Base-by-base conservation (phyloP, 2,113 vertebrate species). In the Rhea americana region DNA sequence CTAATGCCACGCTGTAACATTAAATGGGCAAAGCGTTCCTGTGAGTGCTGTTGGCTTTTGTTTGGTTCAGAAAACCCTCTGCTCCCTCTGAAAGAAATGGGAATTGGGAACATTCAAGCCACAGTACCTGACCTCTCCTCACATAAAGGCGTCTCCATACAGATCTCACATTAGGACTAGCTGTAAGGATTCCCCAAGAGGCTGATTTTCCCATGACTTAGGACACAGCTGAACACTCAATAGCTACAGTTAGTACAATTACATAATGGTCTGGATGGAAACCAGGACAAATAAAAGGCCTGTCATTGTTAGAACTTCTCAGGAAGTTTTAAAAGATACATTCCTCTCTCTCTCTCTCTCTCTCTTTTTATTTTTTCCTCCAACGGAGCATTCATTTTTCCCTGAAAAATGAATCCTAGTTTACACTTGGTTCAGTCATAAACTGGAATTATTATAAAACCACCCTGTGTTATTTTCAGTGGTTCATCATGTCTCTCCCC, bases 391-490 rank as follows among this genome's bases (percentile, higher is more conserved):
- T 39, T 55, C 12, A 50, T 77, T 87, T 87, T 85, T 94, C 47
- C n/a, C 35, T 65, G n/a, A 91, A 71, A 79, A 85, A 92, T 32
- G 79, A 2, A 73, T 79, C 30, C 41, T 82, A 37, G 84, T 87
- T 92, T 85, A 79, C 37, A 89, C 14, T 41, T 73, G 12, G 8
- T 20, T 89, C 41, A 53, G 75, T 91, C 11, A 85, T 82, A 82
- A 93, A 82, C 35, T 70, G 63, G 41, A 91, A 50, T 76, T 91
- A 82, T 74, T 71, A 87, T 50, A 73, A 93, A 93, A 41, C 58
- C 55, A 79, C 58, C 37, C 30, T 58, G n/a, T 20, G 51, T 95
- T 85, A 77, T 80, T 91, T 91, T 62, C 41, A 62, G 74, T 77
- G 48, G 48, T 84, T 85, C 71, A 80, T 37, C 67, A 70, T 76